phyloP scores from a whole-genome alignment of 2,113 vertebrate species.

The Machaerirhynchus nigripectus region DNA sequence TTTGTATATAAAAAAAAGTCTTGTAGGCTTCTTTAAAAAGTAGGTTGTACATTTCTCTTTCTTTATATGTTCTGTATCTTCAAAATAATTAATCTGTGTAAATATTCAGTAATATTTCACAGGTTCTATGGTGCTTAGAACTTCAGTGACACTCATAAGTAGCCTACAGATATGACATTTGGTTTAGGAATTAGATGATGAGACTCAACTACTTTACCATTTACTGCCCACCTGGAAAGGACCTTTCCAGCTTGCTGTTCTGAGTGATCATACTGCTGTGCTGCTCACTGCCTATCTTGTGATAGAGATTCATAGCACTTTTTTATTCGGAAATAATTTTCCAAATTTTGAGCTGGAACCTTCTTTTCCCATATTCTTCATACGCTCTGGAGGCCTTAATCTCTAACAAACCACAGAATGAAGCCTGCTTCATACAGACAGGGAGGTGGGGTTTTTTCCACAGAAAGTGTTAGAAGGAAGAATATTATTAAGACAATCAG shows the following conservation, averaged over 20 bases:
- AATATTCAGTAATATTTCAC: not conserved
- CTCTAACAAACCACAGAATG: not conserved
- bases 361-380: not conserved
- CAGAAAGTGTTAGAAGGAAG: not conserved
- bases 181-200: not conserved
- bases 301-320: not conserved
- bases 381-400: not conserved
- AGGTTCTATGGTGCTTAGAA: not conserved
- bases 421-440: not conserved
- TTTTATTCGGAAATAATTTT: not conserved
- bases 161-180: not conserved
- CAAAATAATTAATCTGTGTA: not conserved
- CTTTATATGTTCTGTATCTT: not conserved
- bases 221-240: not conserved
- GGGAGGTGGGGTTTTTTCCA: accelerated
- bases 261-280: not conserved
- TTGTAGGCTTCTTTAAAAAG: not conserved
- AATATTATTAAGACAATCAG: not conserved
- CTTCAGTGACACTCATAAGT: not conserved
- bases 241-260: not conserved
- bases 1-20: not conserved
- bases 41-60: not conserved
- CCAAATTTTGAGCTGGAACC: not conserved
- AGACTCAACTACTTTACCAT: not conserved
- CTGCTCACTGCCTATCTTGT: not conserved